Base-by-base conservation (phyloP, 1,140 invertebrate species). In the Hylaeus volcanicus region DNA sequence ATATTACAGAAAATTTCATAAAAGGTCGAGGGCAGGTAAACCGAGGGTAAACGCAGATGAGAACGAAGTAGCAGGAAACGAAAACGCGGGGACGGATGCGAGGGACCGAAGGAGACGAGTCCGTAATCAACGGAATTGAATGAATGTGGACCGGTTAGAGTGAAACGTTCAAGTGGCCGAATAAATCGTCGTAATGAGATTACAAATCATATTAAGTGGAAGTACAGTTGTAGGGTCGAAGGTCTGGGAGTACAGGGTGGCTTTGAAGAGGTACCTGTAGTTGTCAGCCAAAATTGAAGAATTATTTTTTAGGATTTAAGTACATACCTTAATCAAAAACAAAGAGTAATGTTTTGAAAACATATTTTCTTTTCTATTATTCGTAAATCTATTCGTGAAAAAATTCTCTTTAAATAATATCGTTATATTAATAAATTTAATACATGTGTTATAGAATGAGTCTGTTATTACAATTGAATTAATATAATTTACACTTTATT, bases 1-100 rank as follows among this genome's bases (percentile, higher is more conserved):
- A 79, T 86, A 86, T 86, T 85, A 82, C 56, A 4, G 39, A 55
- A 53, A 70, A 69, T 82, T 82, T 86, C 74, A 58, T 74, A 68
- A 68, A 74, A 60, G 39, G 63, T 11, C 37, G 64, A 68, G 5
- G 78, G 37, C 37, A 12, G 6, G 3, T 14, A 41, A 39, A 51
- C 12, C 8, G 5, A 43, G 9, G 61, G 60, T 26, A 43, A 53
- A 26, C 60, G 37, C 15, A 55, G 15, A 51, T 8, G 45, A 51
- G 14, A 2, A 14, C 26, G 12, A 15, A 48, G 15, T 14, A 60
- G 41, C 39, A 2, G 37, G n/a, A 37, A 5, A n/a, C 26, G n/a
- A 56, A 45, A 61, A 55, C 26, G 41, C 15, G 12, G 26, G 41
- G 26, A 64, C 60, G 43, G 26, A 26, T 39, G 48, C 2, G 55